Base-by-base conservation (phyloP, 2,113 vertebrate genomes). In the Chaetorhynchus papuensis region DNA sequence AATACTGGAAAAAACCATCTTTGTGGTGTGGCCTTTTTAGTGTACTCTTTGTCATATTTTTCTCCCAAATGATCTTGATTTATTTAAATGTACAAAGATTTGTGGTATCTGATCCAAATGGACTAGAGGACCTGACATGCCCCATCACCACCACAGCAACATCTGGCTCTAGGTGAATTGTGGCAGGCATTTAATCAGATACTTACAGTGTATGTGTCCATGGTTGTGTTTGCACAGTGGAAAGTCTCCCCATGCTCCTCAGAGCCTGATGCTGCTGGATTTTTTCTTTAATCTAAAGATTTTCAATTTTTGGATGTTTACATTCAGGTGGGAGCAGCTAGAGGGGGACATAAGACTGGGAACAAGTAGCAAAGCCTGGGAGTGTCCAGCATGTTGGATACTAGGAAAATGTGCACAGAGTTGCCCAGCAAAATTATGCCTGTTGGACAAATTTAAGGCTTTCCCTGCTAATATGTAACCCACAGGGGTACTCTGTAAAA, bases 1-100 rank as follows among this genome's bases (percentile, higher is more conserved):
- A 47, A n/a, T 15, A 45, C 13, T 7, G 12, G 33, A n/a, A 71
- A 83, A 89, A 71, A 13, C 0, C 0, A 37, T 31, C 8, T 10
- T 37, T 61, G 37, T 78, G 11, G 6, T 31, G 12, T 56, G 31
- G 31, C 20, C 28, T 60, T 60, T 53, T 89, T 72, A 4, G 54
- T 10, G 35, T 72, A 41, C 9, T 23, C 15, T 57, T 80, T 57
- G 33, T 80, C 31, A 16, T 5, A 5, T 16, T 72, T 91, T 81
- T 59, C 23, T 61, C 26, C 13, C 35, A 59, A 26, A 66, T 54
- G 37, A 39, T 77, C 14, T 54, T 45, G 4, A 37, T 65, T 77
- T 72, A 21, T 33, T 65, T 61, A 30, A 56, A 45, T 49, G 21
- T 42, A 19, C 22, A 76, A 65, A 87, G 15, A 42, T n/a, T 14